Percentiles rank a stretch among this genome's conserved stretches.
Conservation (phyloP, 2,888 invertebrate species). For the Diogma glabrata region DNA sequence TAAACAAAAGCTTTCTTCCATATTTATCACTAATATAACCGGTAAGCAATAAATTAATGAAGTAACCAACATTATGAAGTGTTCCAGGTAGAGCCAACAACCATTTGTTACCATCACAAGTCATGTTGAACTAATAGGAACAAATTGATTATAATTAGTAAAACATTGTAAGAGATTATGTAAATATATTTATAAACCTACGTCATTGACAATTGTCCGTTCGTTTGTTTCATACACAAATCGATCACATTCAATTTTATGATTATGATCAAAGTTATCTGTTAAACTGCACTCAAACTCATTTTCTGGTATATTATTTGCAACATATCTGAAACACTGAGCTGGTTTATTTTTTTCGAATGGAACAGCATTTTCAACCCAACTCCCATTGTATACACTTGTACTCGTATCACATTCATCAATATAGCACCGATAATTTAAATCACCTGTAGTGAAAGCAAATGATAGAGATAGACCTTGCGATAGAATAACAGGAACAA, state of each 20-base stretch:
- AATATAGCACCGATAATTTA: not conserved
- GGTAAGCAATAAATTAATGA: not conserved
- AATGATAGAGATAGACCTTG: not conserved
- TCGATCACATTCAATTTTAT: not conserved
- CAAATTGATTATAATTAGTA: not conserved
- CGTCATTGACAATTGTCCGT: not conserved
- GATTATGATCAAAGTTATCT: not conserved
- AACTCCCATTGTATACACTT: not conserved
- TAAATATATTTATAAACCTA: not conserved
- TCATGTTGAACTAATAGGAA: not conserved
- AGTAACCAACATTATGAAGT: not conserved
- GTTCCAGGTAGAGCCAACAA: not conserved
- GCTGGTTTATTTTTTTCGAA: not conserved
- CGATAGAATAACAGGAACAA: not conserved
- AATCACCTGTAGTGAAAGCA: not conserved
- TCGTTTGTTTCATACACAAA: conserved; percentile 2
- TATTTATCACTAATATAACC: not conserved
- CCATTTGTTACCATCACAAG: conserved; percentile 2
- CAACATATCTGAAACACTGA: not conserved
- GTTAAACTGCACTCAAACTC: too few species aligned
- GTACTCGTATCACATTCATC: not conserved
- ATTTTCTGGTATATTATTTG: too few species aligned
- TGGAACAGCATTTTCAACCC: not conserved
- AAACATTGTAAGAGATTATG: not conserved
- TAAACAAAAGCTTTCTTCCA: not conserved